Conservation (phyloP, 2,113 vertebrate genomes). For the Vidua chalybeata region DNA sequence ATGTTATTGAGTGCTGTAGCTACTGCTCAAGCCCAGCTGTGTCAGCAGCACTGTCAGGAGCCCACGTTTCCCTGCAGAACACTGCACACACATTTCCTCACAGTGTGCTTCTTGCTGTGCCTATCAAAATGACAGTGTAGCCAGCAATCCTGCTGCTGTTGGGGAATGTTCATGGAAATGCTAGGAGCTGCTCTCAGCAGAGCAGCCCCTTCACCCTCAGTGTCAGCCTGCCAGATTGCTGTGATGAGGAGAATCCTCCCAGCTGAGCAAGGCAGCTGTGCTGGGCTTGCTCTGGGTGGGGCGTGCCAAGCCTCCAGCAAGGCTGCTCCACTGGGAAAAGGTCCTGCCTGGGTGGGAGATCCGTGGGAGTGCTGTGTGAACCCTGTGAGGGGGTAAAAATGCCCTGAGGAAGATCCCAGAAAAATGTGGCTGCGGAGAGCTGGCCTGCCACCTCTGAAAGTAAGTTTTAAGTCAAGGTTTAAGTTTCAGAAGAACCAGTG, state of each 20-base stretch:
- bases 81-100: background rate
- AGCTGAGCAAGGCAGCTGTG: background rate
- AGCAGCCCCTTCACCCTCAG: background rate
- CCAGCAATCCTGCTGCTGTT: background rate
- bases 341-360: background rate
- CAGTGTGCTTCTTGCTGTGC: background rate
- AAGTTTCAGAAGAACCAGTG: too few relatives aligned
- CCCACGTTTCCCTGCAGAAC: background rate
- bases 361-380: background rate
- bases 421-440: background rate
- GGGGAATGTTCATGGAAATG: background rate
- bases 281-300: background rate
- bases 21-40: background rate
- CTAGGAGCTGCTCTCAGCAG: background rate
- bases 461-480: too few relatives aligned
- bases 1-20: background rate
- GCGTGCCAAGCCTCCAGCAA: background rate
- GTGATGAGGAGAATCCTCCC: background rate
- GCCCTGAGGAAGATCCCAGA: background rate
- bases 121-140: background rate
- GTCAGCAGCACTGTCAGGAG: background rate
- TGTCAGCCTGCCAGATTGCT: background rate
- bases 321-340: background rate
- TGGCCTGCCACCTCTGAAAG: background rate
- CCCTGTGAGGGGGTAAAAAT: background rate